Base-by-base conservation (phyloP, 2,113 vertebrate species). In the Cebidichthys violaceus region DNA sequence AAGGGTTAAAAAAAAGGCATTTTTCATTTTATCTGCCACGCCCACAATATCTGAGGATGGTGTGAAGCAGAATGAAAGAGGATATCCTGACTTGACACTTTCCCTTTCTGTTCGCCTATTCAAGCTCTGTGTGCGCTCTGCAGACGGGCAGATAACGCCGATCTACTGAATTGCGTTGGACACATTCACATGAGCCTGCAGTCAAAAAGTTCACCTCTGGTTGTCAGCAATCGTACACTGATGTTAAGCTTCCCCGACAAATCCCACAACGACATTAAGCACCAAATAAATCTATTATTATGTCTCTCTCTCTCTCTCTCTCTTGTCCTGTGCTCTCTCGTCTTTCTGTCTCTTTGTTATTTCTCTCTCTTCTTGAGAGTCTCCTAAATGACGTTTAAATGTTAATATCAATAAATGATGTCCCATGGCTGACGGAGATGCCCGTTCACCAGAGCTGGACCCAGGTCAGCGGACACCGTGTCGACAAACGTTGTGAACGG, bases 211-310 rank as follows among this genome's bases (percentile, higher is more conserved):
- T 11, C 20, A 35, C 37, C 3, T 64, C 31, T 2, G 7, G 7
- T 20, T 70, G 68, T 15, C 68, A 27, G 35, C 14, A 52, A 39
- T 69, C 0, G 1, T 5, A 35, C n/a, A 57, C 45, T 29, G 4
- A 0, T n/a, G 35, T 24, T 27, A 17, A 7, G 22, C 60, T 52
- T 68, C 31, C n/a, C 7, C 31, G 67, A 43, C 10, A 37, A 64
- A 45, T 27, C 15, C 33, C 3, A 20, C 6, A 77, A 71, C 27
- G 29, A 3, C 4, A 72, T 80, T 67, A 45, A 20, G 29, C 45
- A 59, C 20, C 9, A 29, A 76, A 55, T 45, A 22, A 20, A 33
- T 84, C 73, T 33, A 37, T 66, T 86, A 79, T 74, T 31, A 62
- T 79, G 76, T 80, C 50, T 74, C 52, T 55, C n/a, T n/a, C 55